A percentile compares a stretch with the other conserved stretches of the same genome.
Conservation (phyloP, 2,888 invertebrate genomes). For the Aleiodes alternator region DNA sequence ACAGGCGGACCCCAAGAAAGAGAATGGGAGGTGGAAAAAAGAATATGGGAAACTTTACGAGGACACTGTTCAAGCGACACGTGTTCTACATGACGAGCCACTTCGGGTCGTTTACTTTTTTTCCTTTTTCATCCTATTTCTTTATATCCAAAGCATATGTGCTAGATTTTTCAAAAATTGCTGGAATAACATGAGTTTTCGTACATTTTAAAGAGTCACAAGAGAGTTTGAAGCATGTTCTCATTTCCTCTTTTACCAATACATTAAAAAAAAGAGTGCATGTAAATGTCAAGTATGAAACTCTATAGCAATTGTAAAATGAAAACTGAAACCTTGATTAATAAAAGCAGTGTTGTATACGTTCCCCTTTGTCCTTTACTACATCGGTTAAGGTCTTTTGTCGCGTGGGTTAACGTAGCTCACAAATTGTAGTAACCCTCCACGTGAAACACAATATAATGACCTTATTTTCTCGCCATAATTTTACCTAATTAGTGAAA, state of each 20-base stretch:
- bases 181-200: constrained; percentile 4
- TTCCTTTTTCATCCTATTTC: constrained; percentile 1
- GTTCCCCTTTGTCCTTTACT: constrained; percentile 22
- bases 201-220: background rate
- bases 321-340: constrained; percentile 17
- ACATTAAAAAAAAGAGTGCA: too few relatives aligned
- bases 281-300: too few relatives aligned
- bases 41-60: constrained; percentile 63
- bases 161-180: background rate
- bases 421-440: background rate
- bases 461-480: background rate
- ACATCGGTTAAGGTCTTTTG: constrained; percentile 22
- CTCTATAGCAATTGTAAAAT: background rate
- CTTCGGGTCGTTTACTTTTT: constrained; percentile 30
- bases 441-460: constrained; percentile 20
- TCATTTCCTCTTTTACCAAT: too few relatives aligned
- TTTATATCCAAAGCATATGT: constrained; percentile 34
- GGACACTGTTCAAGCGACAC: constrained; percentile 59
- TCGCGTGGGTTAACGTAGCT: background rate
- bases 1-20: background rate
- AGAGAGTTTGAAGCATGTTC: background rate
- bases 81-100: constrained; percentile 63
- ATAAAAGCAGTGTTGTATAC: constrained; percentile 13
- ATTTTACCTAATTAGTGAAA: too few relatives aligned
- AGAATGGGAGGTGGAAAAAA: constrained; percentile 18